Evolutionary conservation across 2,113 vertebrate genomes (phyloP).

Genomic region (Amphiprion ocellaris): DNA sequence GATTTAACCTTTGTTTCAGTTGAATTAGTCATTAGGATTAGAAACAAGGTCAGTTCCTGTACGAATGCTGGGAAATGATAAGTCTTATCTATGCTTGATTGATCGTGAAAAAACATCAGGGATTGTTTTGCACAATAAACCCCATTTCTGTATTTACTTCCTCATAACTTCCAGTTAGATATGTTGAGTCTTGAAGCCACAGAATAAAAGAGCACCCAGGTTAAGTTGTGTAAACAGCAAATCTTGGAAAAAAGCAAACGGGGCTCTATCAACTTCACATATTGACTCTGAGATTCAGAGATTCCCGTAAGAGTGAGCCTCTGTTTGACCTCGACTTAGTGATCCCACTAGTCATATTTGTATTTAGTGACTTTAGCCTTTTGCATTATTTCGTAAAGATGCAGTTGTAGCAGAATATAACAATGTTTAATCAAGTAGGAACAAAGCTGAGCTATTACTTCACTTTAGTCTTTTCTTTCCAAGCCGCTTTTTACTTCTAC

Average conservation of each 20-base stretch:
- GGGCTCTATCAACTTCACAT: constrained; percentile 10
- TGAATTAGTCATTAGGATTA: constrained; percentile 9
- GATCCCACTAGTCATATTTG: not conserved
- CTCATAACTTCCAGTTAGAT: constrained; percentile 38
- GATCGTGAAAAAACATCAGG: not conserved
- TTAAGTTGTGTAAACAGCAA: constrained; percentile 36
- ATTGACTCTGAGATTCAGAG: constrained; percentile 23
- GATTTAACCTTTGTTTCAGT: not conserved
- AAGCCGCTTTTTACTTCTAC: too few species aligned
- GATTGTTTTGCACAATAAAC: not conserved
- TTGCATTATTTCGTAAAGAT: not conserved
- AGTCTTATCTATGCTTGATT: constrained; percentile 20
- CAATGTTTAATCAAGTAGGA: too few species aligned
- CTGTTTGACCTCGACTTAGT: constrained; percentile 4
- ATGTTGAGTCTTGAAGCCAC: not conserved
- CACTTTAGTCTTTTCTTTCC: too few species aligned
- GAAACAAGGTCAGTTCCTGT: not conserved
- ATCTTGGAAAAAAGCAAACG: not conserved
- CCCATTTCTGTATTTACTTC: constrained; percentile 33
- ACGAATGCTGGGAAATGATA: not conserved
- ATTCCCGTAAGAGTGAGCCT: not conserved
- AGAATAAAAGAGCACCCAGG: not conserved
- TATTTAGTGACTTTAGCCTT: not conserved
- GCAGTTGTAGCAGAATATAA: not conserved
- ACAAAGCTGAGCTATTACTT: too few species aligned